Evolutionary conservation across 2,797 vertebrate species (phyloP).

Genomic region (Chelon labrosus): DNA sequence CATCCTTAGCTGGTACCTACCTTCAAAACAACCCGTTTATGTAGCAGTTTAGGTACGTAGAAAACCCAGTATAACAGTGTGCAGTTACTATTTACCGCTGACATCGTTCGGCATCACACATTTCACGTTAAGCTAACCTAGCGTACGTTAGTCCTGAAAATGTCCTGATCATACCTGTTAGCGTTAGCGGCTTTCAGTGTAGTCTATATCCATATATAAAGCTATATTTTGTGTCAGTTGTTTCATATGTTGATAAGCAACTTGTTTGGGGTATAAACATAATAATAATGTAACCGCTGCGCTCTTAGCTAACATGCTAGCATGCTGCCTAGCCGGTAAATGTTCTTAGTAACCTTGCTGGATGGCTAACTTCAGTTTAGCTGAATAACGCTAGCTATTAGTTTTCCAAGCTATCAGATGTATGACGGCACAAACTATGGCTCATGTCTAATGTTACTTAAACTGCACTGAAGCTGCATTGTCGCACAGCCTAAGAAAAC

Average conservation of each 20-base stretch:
- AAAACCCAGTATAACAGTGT: background rate
- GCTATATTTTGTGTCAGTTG: background rate
- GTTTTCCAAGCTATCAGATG: too few species aligned
- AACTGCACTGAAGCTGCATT: background rate
- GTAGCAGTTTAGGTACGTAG: background rate
- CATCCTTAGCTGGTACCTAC: background rate
- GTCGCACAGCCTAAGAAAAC: background rate
- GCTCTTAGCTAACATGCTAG: background rate
- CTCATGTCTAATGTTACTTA: too few species aligned
- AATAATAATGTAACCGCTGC: too few species aligned
- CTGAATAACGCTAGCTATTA: background rate
- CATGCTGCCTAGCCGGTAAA: background rate
- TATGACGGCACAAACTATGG: too few species aligned
- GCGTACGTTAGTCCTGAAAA: background rate
- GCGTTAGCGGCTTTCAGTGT: background rate
- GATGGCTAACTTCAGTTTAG: background rate
- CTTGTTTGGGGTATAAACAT: too few species aligned
- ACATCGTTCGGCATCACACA: background rate
- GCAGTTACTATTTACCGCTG: background rate
- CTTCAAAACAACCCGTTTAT: background rate
- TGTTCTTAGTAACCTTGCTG: conserved; percentile 19
- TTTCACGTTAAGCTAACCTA: background rate
- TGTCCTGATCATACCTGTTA: background rate
- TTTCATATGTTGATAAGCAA: background rate
- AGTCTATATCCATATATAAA: background rate